Evolutionary conservation across 1,140 invertebrate species (phyloP).

Genomic region (Acyrthosiphon pisum): DNA sequence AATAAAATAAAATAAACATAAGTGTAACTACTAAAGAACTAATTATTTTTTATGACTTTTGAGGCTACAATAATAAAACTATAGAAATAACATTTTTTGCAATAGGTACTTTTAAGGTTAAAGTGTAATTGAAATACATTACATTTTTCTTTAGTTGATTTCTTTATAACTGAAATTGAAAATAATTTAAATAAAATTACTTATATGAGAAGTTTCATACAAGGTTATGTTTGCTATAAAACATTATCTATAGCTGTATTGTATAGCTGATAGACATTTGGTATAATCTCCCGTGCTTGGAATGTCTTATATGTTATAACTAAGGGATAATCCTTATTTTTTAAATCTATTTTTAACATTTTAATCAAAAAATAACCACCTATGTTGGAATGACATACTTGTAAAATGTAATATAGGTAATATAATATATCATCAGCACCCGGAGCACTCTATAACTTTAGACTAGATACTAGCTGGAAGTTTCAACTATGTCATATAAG

Average conservation of each 20-base stretch:
- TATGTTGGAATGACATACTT: background rate
- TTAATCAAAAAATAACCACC: background rate
- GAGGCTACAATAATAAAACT: background rate
- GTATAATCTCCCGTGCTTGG: background rate
- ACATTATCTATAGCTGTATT: background rate
- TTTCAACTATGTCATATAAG: background rate
- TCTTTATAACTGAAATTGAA: background rate
- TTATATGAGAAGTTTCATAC: background rate
- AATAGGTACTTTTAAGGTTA: background rate
- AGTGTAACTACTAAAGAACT: background rate
- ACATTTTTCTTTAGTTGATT: background rate
- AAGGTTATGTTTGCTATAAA: background rate
- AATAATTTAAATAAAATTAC: background rate
- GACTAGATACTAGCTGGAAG: background rate
- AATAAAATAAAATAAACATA: background rate
- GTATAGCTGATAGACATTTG: background rate
- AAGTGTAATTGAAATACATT: background rate
- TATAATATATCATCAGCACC: background rate
- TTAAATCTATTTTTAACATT: background rate
- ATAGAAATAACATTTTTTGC: background rate
- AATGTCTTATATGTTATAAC: background rate
- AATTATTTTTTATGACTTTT: background rate
- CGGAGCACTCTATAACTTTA: background rate
- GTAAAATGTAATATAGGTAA: background rate
- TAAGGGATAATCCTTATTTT: background rate